Evolutionary conservation across 2,888 invertebrate genomes (phyloP), one percentile per base, ranked within the genome.

Genomic region (Smittia sp.): DNA sequence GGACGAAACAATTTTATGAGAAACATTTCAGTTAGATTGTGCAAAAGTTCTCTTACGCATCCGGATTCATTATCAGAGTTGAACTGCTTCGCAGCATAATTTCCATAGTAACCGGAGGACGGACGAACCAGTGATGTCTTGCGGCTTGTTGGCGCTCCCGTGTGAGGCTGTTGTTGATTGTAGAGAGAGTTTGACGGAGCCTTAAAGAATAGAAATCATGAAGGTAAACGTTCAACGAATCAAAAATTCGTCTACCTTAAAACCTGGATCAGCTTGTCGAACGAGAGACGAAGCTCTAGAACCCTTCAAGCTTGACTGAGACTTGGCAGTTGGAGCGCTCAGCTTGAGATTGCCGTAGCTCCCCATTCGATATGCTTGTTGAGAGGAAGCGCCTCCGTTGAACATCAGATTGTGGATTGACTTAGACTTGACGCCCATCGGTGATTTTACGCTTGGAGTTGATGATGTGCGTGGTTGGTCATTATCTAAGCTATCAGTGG

Each of bases 401-500:
- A 79, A 78, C 74, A 79, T 78, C 74, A 82, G 76, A 76, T 82
- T 82, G 75, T 81, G 81, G 78, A 82, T 81, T 22, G 82, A 82
- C 75, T 82, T 82, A 4, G 82, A 81, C 77, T 82, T 82, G 18
- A 79, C 79, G 58, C 82, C 82, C 81, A 82, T 81, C 2, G 82
- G 81, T 76, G 81, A 81, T 74, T 81, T 81, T 1, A 82, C 15
- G 41, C 46, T 73, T 32, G 46, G 13, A 11, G 15, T 39, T 0
- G 6, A n/a, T n/a, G 13, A 20, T n/a, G 20, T 9, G 6, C 27
- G 4, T 9, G 27, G 54, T 13, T 15, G 1, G 39, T 73, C 46
- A 39, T 72, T 62, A 73, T 73, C 73, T 22, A 73, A 39, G 38
- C 52, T 73, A 27, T 73, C 73, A 41, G 65, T 73, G 4, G 73